phyloP scores from a whole-genome alignment of 2,797 vertebrate genomes.

The Gymnodraco acuticeps region DNA sequence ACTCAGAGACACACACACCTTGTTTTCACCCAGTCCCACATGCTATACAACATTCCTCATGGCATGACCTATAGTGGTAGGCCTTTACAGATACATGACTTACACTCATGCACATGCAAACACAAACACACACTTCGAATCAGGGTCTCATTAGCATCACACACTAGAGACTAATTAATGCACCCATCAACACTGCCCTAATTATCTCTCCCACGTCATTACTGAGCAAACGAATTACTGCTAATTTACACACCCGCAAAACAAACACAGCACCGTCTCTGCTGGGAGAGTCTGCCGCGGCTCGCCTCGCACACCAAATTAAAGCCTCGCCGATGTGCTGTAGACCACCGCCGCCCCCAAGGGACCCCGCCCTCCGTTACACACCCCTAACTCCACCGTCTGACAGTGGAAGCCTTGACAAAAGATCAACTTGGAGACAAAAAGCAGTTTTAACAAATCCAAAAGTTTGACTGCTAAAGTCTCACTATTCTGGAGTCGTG shows the following conservation, averaged over 20 bases:
- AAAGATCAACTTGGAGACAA: conserved; percentile 2
- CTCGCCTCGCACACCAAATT: conserved; percentile 64
- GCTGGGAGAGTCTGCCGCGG: conserved; percentile 72
- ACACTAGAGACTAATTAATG: conserved; percentile 88
- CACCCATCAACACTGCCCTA: conserved; percentile 86
- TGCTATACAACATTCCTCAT: conserved; percentile 39
- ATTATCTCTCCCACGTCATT: conserved; percentile 88
- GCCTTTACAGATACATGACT: conserved; percentile 66
- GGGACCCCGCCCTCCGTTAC: conserved; percentile 32
- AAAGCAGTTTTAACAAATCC: background rate
- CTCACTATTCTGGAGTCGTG: conserved; percentile 9
- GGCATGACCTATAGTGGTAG: conserved; percentile 66
- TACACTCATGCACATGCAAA: conserved; percentile 67
- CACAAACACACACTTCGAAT: conserved; percentile 73
- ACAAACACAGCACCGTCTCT: conserved; percentile 84
- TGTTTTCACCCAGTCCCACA: conserved; percentile 25
- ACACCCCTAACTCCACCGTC: background rate
- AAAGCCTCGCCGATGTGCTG: conserved; percentile 56
- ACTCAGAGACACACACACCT: conserved; percentile 12
- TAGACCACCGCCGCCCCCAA: conserved; percentile 41
- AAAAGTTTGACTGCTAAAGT: conserved; percentile 10
- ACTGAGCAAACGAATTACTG: conserved; percentile 87
- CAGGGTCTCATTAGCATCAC: conserved; percentile 86
- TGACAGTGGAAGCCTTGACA: conserved; percentile 3
- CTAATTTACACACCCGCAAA: conserved; percentile 87